phyloP scores from a whole-genome alignment of 35 echinoderm and acorn worm genomes.

The Heliocidaris erythrogramma region DNA sequence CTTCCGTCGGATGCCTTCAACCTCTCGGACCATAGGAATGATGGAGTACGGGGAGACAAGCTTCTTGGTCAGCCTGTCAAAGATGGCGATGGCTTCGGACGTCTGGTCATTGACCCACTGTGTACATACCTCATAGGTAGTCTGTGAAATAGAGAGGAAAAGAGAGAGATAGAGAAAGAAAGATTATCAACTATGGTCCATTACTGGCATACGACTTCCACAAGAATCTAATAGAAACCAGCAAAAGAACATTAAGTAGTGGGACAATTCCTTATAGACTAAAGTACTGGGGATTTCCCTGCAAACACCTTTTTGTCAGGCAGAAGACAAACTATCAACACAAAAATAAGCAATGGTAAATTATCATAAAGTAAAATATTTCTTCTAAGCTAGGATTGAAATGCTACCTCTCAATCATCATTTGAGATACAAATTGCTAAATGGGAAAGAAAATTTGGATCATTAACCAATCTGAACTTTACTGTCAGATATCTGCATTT shows the following conservation, averaged over 20 bases:
- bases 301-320: not conserved
- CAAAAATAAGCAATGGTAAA: not conserved
- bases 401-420: not conserved
- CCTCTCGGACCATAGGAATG: slow-evolving; percentile 64
- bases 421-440: not conserved
- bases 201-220: not conserved
- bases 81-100: slow-evolving; percentile 69
- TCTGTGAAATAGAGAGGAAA: slow-evolving; percentile 41
- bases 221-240: not conserved
- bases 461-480: no score
- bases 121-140: slow-evolving; percentile 84
- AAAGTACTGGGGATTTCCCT: not conserved
- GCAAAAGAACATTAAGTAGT: not conserved
- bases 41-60: slow-evolving; percentile 78
- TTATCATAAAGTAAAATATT: not conserved
- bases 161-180: no score
- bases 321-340: not conserved
- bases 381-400: not conserved
- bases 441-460: no score
- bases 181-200: not conserved
- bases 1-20: slow-evolving; percentile 60
- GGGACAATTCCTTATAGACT: not conserved
- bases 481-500: no score
- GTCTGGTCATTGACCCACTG: slow-evolving; percentile 77
- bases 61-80: slow-evolving; percentile 84